These are phyloP conservation scores for Acrocephalus arundinaceus DNA, from an alignment of 2,113 vertebrate genomes.

Conservation along the genomic window DNA sequence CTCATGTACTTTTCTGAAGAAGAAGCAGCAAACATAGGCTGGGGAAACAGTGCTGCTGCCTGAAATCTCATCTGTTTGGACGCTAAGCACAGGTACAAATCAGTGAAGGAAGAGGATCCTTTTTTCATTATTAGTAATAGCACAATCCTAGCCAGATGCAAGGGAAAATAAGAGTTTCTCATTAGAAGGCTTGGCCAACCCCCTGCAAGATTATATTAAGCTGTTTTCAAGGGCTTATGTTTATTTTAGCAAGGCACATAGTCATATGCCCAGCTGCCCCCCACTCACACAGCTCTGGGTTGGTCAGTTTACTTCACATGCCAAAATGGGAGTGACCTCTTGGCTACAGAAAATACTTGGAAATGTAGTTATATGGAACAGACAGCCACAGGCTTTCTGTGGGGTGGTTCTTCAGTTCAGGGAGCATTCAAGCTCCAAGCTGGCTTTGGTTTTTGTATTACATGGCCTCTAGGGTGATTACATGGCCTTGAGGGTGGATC, in stretches of 20 bases:
- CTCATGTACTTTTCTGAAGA: not conserved
- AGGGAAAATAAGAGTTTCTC: not conserved
- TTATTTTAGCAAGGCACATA: constrained; percentile 32
- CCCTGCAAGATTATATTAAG: not conserved
- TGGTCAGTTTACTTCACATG: not conserved
- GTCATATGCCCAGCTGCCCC: not conserved
- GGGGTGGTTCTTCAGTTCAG: not conserved
- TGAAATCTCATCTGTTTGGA: not conserved
- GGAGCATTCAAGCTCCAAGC: not conserved
- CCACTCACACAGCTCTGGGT: not conserved
- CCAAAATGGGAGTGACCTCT: not conserved
- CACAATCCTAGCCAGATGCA: not conserved
- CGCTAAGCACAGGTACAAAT: not conserved
- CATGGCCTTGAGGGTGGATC: not conserved
- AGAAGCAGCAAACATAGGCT: not conserved
- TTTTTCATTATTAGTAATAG: not conserved
- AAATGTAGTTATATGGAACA: not conserved
- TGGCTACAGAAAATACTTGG: not conserved
- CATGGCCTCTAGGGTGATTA: not conserved
- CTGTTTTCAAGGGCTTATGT: constrained; percentile 19
- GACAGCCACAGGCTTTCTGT: not conserved
- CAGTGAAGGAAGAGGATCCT: not conserved
- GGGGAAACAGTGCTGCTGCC: not conserved
- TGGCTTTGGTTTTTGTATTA: not conserved
- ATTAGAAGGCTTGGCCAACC: not conserved